These are phyloP conservation scores for Agriopis aurantiaria DNA, from an alignment of 2,888 invertebrate species.

Conservation along the genomic window DNA sequence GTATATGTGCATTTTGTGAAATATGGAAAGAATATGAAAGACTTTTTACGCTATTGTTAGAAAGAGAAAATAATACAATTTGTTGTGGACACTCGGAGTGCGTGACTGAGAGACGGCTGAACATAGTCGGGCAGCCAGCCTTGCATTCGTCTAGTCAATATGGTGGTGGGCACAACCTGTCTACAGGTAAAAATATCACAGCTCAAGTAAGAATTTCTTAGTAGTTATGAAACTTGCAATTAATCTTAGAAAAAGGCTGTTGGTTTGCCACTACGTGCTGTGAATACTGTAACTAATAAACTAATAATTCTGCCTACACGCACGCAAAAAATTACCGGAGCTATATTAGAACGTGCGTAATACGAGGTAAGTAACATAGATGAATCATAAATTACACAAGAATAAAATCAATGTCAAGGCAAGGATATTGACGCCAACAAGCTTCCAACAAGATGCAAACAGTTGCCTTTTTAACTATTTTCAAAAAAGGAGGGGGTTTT, in stretches of 20 bases:
- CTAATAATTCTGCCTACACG: constrained; percentile 26
- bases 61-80: too few species aligned
- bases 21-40: too few species aligned
- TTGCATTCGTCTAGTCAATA: too few species aligned
- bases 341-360: constrained; percentile 18
- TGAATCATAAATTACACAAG: constrained; percentile 58
- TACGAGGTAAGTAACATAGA: constrained; percentile 46
- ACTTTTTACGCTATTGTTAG: too few species aligned
- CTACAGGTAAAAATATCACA: too few species aligned
- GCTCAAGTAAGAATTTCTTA: neutral
- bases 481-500: too few species aligned
- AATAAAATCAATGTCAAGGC: constrained; percentile 71
- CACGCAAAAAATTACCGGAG: constrained; percentile 4
- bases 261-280: constrained; percentile 27
- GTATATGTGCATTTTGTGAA: too few species aligned
- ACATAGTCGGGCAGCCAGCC: too few species aligned
- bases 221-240: constrained; percentile 9
- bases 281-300: constrained; percentile 22
- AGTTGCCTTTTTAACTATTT: neutral
- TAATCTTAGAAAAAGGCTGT: constrained; percentile 24
- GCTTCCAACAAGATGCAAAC: constrained; percentile 48
- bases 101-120: too few species aligned
- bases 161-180: too few species aligned
- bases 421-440: constrained; percentile 55
- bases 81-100: too few species aligned